Conservation (phyloP, 1,140 invertebrate species). For the Saxidomus purpurata region DNA sequence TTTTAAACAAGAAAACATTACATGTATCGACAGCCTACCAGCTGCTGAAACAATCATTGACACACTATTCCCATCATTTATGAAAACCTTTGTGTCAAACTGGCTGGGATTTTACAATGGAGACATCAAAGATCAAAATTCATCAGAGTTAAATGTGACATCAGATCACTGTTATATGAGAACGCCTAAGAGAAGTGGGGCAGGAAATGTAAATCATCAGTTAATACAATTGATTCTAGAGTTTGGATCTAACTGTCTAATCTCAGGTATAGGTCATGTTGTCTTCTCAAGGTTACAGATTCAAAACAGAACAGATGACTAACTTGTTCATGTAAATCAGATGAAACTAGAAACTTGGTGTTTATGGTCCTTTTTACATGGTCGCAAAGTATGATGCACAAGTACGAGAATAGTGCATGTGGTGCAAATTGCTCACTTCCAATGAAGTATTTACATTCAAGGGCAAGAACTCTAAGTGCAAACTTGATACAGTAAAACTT, state of each 20-base stretch:
- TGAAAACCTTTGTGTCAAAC: conserved; percentile 72
- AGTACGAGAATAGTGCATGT: too few species aligned
- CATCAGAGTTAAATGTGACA: neutral
- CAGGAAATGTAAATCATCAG: conserved; percentile 63
- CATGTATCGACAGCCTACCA: conserved; percentile 76
- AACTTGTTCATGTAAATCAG: too few species aligned
- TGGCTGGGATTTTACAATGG: conserved; percentile 69
- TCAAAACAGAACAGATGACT: neutral
- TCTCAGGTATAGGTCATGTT: conserved; percentile 81
- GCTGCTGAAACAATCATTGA: conserved; percentile 69
- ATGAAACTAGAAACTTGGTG: too few species aligned
- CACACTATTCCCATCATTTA: conserved; percentile 77
- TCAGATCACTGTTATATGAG: conserved; percentile 65
- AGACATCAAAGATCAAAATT: neutral
- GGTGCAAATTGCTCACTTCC: too few species aligned
- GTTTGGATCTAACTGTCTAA: conserved; percentile 77
- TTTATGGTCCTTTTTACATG: too few species aligned
- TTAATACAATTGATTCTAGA: conserved; percentile 80
- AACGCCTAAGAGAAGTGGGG: neutral
- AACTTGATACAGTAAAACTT: too few species aligned
- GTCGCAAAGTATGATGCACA: too few species aligned
- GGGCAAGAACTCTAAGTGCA: too few species aligned
- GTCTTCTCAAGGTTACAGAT: conserved; percentile 74
- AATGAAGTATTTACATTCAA: too few species aligned
- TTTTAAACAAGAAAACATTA: conserved; percentile 77